Conservation (phyloP, 2,888 invertebrate genomes). For the Eurytoma californica region DNA sequence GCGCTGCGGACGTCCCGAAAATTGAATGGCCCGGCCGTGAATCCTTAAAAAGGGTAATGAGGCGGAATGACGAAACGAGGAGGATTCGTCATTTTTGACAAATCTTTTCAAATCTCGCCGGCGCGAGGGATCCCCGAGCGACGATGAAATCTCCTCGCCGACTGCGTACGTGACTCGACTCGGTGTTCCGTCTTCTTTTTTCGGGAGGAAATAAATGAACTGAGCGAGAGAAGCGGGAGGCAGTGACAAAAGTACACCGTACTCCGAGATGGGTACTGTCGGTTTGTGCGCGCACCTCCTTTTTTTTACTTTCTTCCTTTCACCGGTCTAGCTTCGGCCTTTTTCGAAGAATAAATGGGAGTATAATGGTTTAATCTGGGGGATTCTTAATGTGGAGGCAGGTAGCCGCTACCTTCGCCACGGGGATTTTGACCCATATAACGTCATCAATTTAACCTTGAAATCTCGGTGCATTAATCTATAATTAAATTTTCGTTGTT, state of each 20-base stretch:
- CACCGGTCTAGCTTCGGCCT: background rate
- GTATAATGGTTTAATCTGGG: slow-evolving; percentile 32
- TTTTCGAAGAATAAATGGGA: background rate
- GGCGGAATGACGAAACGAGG: background rate
- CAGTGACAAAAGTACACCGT: slow-evolving; percentile 37
- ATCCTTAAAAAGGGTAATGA: slow-evolving; percentile 27
- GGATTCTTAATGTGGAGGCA: background rate
- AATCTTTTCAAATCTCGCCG: background rate
- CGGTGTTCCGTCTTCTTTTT: slow-evolving; percentile 22
- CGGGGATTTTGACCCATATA: slow-evolving; percentile 42
- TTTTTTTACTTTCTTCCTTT: background rate
- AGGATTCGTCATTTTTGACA: slow-evolving; percentile 32
- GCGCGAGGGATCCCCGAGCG: slow-evolving; percentile 14
- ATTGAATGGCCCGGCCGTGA: background rate
- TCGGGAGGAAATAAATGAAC: slow-evolving; percentile 27
- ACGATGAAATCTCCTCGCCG: slow-evolving; percentile 28
- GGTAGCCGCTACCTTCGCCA: slow-evolving; percentile 5
- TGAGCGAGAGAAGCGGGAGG: background rate
- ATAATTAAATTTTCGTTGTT: slow-evolving; percentile 21
- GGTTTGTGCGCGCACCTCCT: slow-evolving; percentile 16
- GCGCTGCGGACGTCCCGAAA: too few species aligned
- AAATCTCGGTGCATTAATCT: slow-evolving; percentile 22
- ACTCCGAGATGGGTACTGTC: background rate
- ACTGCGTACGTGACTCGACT: background rate
- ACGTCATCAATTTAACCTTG: slow-evolving; percentile 37